Evolutionary conservation across 2,113 vertebrate genomes (phyloP).

Genomic region (Syngnathus scovelli): DNA sequence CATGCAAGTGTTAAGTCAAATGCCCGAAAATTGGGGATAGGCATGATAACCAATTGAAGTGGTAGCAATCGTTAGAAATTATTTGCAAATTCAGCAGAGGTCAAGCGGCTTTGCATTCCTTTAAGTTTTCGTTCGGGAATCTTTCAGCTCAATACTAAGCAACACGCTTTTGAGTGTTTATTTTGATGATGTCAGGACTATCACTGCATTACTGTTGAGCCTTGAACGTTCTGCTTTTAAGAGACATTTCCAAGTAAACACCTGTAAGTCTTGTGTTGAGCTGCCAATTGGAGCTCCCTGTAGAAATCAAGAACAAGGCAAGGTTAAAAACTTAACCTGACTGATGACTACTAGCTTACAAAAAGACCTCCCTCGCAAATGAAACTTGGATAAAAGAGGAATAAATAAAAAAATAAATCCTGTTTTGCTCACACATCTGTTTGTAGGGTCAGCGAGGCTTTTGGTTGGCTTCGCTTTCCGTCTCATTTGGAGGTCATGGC

Average conservation of each 20-base stretch:
- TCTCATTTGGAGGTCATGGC: constrained; percentile 34
- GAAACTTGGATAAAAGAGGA: constrained; percentile 2
- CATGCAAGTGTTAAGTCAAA: constrained; percentile 24
- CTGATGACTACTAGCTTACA: constrained; percentile 9
- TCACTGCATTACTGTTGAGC: constrained; percentile 12
- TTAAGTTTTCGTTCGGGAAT: background rate
- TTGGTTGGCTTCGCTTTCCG: constrained; percentile 31
- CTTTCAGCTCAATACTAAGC: background rate
- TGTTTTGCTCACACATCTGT: constrained; percentile 8
- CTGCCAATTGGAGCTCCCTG: constrained; percentile 46
- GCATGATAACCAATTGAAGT: background rate
- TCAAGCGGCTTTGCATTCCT: background rate
- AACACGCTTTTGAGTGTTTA: background rate
- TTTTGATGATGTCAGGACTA: background rate
- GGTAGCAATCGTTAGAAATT: background rate
- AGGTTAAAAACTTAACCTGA: constrained; percentile 30
- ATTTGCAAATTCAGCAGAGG: background rate
- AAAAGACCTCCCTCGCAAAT: background rate
- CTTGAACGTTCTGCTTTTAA: constrained; percentile 13
- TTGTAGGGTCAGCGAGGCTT: constrained; percentile 22
- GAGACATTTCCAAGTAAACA: constrained; percentile 20
- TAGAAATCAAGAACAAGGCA: constrained; percentile 39
- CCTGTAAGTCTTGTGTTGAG: constrained; percentile 23
- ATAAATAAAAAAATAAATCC: constrained; percentile 4
- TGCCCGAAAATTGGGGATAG: background rate